Evolutionary conservation across 2,113 vertebrate genomes (phyloP).

Genomic region (Terrapene triunguis): DNA sequence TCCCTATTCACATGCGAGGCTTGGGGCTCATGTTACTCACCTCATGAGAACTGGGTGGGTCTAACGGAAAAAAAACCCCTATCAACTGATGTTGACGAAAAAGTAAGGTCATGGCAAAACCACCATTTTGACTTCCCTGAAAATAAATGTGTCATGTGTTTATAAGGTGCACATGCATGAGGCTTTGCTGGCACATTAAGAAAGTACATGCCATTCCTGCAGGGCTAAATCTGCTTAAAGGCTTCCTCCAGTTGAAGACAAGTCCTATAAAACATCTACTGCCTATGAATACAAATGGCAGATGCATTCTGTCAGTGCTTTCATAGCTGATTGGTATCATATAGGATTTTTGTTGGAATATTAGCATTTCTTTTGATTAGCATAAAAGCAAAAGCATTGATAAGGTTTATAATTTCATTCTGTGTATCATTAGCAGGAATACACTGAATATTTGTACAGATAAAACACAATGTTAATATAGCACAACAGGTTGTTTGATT

Average conservation of each 20-base stretch:
- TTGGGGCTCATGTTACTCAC: constrained; percentile 1
- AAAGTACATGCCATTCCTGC: not conserved
- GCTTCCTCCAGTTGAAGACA: fast-evolving
- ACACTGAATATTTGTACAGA: fast-evolving
- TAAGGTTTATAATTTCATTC: fast-evolving
- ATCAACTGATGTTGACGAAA: not conserved
- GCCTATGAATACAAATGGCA: not conserved
- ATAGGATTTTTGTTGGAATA: not conserved
- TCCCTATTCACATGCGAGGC: not conserved
- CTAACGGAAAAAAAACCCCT: not conserved
- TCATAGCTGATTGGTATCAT: not conserved
- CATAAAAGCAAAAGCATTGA: fast-evolving
- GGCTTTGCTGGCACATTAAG: not conserved
- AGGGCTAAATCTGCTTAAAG: not conserved
- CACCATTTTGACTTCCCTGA: not conserved
- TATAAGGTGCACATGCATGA: not conserved
- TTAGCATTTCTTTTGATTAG: fast-evolving
- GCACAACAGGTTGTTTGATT: not conserved
- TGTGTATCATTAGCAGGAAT: not conserved
- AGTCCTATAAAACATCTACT: fast-evolving
- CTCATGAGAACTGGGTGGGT: not conserved
- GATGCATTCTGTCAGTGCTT: not conserved
- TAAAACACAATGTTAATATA: fast-evolving
- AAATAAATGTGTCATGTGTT: not conserved
- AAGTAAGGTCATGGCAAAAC: not conserved